Base-by-base conservation (phyloP, 1,140 invertebrate genomes). In the Formica exsecta region DNA sequence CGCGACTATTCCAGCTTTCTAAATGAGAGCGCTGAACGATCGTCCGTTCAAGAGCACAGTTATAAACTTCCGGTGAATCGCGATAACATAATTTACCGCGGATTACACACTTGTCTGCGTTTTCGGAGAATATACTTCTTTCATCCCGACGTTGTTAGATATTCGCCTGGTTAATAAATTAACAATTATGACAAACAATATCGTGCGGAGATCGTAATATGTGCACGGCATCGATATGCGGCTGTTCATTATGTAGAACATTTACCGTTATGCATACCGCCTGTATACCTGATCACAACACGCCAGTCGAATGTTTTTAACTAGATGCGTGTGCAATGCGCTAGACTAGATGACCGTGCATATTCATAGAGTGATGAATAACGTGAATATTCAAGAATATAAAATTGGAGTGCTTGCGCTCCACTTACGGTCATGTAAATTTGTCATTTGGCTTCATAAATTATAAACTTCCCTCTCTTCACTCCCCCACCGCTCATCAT, bases 371-470 rank as follows among this genome's bases (percentile, higher is more conserved):
- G 13, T 81, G 19, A 81, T 83, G 57, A 83, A 83, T 83, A 83
- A 83, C 54, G 57, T 83, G 79, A 83, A 83, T 83, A 83, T 83
- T 83, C 79, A 74, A 83, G 79, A 83, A 83, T 83, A 83, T 83
- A 83, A 83, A 83, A 83, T 83, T 74, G 19, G 36, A 73, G 68
- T 83, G 79, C 79, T 61, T 61, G 68, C 54, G 79, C 38, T 73
- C 41, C 68, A 83, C 79, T 83, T 83, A 83, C 54, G 38, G 38
- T 38, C 54, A 19, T 74, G 54, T 74, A 83, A 83, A 74, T 83
- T 74, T 83, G 79, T 74, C 54, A 83, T 83, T 61, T 59, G 57
- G 19, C 4, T 74, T 61, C 38, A 73, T 41, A 44, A 59, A 81
- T 71, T 81, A 81, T 71, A 54, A 44, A 19, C 41, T 19, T 3